Base-by-base conservation (phyloP, 1,140 invertebrate genomes). In the Bombus terrestris region DNA sequence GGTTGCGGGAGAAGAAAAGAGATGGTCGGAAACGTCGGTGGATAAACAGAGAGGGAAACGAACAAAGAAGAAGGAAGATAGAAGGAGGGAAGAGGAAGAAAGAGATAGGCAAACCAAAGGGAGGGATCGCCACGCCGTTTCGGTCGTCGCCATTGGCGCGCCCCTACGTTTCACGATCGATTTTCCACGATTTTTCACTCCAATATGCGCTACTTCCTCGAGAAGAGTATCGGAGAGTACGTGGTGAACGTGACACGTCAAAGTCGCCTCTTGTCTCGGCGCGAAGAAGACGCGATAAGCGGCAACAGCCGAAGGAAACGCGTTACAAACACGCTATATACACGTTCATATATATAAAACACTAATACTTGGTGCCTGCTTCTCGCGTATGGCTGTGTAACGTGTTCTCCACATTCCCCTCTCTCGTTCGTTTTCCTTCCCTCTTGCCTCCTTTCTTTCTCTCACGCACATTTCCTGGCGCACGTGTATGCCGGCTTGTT, bases 101-200 rank as follows among this genome's bases (percentile, higher is more conserved):
- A 37, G 71, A 71, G 75, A 47, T 13, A 80, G 25, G 32, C 25
- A 22, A 32, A 15, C 53, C 18, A 37, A 71, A 66, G 68, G 25
- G 37, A 69, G 75, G 77, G 69, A 79, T 73, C 79, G 86, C 86
- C 75, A 88, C 69, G 81, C 71, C 78, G 86, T 90, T 90, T 90
- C 86, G 89, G 89, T 90, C 89, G 89, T 72, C 83, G 89, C 89
- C 71, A 83, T 71, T 72, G 77, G 83, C 89, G 89, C 89, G 81
- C 89, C 87, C 86, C 87, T 82, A 85, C 66, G 69, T 81, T 76
- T 84, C 69, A 62, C 87, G 84, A 90, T 91, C 90, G 90, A 91
- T 91, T 91, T 91, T 91, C 89, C 89, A 77, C 90, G 89, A 91
- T 91, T 91, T 91, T 91, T 91, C 90, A 91, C 69, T 81, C 64